Evolutionary conservation across 2,797 vertebrate genomes (phyloP), one percentile per base, ranked within the genome.

Genomic region (Taenioides sp.): DNA sequence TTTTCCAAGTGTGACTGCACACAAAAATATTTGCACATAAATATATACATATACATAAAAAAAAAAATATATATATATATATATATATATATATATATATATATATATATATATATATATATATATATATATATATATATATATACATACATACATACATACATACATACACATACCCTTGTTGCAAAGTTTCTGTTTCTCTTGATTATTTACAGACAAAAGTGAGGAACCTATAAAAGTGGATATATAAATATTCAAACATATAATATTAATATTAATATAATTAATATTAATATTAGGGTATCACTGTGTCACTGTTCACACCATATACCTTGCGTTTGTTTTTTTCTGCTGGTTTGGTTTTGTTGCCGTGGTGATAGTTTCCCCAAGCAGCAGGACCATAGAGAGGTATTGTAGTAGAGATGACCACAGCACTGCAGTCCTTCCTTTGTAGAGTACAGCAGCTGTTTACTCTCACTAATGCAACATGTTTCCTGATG

Each of bases 381-480:
- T 1, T 20, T 70, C 43, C 66, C 87, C 0, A 65, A 76, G 27
- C 79, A 90, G 81, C 91, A 93, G 0, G 80, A 82, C 86, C 86
- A 90, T 63, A 91, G 69, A 47, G 82, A 69, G 0, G 27, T 37
- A 71, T 90, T 85, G 69, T 85, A 91, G 69, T 91, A 82, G 18
- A 9, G 23, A 70, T 90, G 80, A 28, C 88, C 86, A 60, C 91
- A 93, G 75, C 91, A 92, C 23, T 4, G 0, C n/a, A 87, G 74
- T 1, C 60, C 73, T 0, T 0, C 1, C 65, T 80, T 77, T 4
- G 3, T 17, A 2, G 66, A 0, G 74, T 90, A 90, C 3, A 79
- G 9, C 61, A 89, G 12, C 57, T 69, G 7, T 17, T 61, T 27
- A n/a, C 71, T 58, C 25, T 75, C 67, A 68, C 78, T 74, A 1